Base-by-base conservation (phyloP, 1,140 invertebrate genomes). In the Drosophila arawakana region DNA sequence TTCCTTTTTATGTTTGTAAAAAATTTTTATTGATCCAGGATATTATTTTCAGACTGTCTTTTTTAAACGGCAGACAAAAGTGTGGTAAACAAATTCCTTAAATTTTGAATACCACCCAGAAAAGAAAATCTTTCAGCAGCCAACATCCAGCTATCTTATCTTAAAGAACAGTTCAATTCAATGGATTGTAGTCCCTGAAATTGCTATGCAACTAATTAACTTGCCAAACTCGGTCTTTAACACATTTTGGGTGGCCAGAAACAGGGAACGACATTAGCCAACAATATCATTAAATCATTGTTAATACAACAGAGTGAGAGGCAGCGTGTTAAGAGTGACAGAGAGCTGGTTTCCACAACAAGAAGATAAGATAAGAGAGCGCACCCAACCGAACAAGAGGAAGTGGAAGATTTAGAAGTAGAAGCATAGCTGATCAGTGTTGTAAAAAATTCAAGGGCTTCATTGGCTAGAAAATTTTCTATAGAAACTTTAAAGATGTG, bases 201-300 rank as follows among this genome's bases (percentile, higher is more conserved):
- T 21, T 21, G 18, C 18, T 21, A 21, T 21, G 18, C 18, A 21
- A 21, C 78, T 85, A 85, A 85, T 85, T 85, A 85, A 85, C 81
- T 85, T 78, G 81, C 81, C 62, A 75, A 81, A 70, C 77, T 30
- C 25, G 74, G 73, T 68, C 69, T 37, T 18, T 46, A n/a, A 66
- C 49, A 55, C 62, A 69, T 67, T 67, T 83, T 86, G 83, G 83
- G 83, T 86, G 83, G 83, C 81, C 81, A 30, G 0, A 13, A 13
- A 11, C 46, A 21, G 18, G 13, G 30, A 3, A 7, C 43, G 58
- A 77, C 86, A 82, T 82, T 86, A 86, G 83, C 83, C 83, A 86
- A 86, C 83, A 86, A 88, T 80, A 86, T 88, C 83, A 86, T 88
- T 86, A 86, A 86, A 88, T 86, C 83, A 88, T 88, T 77, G 49